These are phyloP conservation scores for Leuctra nigra DNA, from an alignment of 2,888 invertebrate genomes.

Conservation along the genomic window DNA sequence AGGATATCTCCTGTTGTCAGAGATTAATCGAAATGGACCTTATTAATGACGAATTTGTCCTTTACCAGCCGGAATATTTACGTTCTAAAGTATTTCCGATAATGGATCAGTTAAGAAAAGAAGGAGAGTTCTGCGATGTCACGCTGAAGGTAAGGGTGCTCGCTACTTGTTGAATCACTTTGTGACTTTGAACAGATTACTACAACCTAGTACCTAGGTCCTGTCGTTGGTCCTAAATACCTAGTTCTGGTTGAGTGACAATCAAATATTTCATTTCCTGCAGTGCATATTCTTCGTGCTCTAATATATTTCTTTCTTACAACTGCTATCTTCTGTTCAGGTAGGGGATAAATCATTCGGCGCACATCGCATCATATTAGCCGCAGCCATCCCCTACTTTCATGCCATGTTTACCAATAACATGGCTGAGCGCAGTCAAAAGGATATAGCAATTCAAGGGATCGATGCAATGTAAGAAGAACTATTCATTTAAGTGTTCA, in stretches of 20 bases:
- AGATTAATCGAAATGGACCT: slow-evolving; percentile 30
- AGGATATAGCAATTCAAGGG: slow-evolving; percentile 73
- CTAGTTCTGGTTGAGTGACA: too few relatives aligned
- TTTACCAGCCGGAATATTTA: slow-evolving; percentile 63
- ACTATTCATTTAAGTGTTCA: too few relatives aligned
- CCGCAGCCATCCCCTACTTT: slow-evolving; percentile 83
- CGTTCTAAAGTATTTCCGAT: slow-evolving; percentile 64
- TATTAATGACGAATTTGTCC: slow-evolving; percentile 50
- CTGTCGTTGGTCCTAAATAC: too few relatives aligned
- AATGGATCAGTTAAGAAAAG: slow-evolving; percentile 73
- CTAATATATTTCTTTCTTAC: too few relatives aligned
- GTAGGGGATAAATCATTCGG: slow-evolving; percentile 70
- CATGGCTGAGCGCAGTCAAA: slow-evolving; percentile 77
- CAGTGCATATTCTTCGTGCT: too few relatives aligned
- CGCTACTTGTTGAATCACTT: neutral
- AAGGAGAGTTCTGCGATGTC: slow-evolving; percentile 80
- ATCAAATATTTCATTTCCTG: too few relatives aligned
- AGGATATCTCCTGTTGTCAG: too few relatives aligned
- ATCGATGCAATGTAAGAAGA: slow-evolving; percentile 66
- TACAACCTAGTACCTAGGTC: too few relatives aligned
- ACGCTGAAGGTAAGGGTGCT: slow-evolving; percentile 73
- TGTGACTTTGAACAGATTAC: too few relatives aligned
- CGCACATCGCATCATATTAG: slow-evolving; percentile 78
- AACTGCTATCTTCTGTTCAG: too few relatives aligned
- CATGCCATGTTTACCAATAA: slow-evolving; percentile 86